Percentiles rank a stretch among this genome's conserved stretches.
Conservation (phyloP, 2,797 vertebrate species). For the Perodicticus potto region DNA sequence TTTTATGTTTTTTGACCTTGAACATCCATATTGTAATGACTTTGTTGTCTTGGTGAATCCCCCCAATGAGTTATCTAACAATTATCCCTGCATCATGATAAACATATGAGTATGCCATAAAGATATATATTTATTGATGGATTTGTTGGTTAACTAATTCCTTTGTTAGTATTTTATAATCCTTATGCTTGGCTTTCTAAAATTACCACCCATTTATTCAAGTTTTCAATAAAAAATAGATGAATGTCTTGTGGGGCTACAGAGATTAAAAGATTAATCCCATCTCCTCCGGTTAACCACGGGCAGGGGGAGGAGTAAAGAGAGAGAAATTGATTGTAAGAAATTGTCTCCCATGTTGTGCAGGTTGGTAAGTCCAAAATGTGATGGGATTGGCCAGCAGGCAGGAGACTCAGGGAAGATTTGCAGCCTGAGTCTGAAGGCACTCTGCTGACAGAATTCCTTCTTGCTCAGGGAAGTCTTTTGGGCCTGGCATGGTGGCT, state of each 20-base stretch:
- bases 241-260: background rate
- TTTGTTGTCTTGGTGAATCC: background rate
- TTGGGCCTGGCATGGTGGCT: too few species aligned
- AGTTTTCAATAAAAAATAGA: background rate
- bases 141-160: background rate
- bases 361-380: background rate
- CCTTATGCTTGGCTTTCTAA: background rate
- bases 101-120: background rate
- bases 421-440: background rate
- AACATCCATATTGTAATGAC: background rate
- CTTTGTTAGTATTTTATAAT: background rate
- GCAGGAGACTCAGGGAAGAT: background rate
- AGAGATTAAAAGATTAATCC: conserved; percentile 15
- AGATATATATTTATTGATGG: background rate
- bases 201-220: background rate
- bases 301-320: background rate
- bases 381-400: too few species aligned
- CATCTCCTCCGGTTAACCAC: background rate
- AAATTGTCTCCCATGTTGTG: background rate
- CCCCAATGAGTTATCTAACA: background rate
- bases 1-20: background rate
- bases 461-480: background rate
- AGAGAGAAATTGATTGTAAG: background rate
- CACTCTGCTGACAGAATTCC: background rate
- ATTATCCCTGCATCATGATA: background rate